phyloP scores from a whole-genome alignment of 1,140 invertebrate genomes.

The Drosophila sulfurigaster region DNA sequence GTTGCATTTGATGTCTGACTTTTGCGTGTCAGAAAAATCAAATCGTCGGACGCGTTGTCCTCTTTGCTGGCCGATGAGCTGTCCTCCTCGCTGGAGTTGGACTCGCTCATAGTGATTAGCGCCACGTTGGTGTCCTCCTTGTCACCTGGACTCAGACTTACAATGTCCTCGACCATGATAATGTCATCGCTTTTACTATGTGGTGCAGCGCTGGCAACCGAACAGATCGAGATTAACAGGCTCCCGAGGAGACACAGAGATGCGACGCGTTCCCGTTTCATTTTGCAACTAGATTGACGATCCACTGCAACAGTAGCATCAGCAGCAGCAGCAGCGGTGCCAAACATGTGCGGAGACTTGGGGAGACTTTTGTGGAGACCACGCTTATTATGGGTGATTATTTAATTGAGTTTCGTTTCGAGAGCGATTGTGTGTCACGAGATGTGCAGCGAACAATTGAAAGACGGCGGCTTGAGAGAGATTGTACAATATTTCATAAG shows the following conservation, averaged over 20 bases:
- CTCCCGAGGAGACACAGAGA: constrained; percentile 1
- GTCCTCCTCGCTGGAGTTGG: constrained; percentile 46
- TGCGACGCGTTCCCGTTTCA: constrained; percentile 20
- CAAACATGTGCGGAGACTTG: too few species aligned
- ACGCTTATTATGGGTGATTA: constrained; percentile 53
- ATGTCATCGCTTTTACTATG: neutral
- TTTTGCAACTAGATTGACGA: constrained; percentile 35
- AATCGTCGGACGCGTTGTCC: constrained; percentile 59
- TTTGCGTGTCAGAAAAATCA: constrained; percentile 64
- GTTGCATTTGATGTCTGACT: constrained; percentile 3
- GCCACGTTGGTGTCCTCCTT: constrained; percentile 35
- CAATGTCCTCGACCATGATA: constrained; percentile 37
- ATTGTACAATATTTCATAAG: constrained; percentile 16
- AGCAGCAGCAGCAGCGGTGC: too few species aligned
- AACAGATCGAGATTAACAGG: constrained; percentile 13
- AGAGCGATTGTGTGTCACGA: constrained; percentile 11
- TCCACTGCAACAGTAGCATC: neutral
- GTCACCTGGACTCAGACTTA: constrained; percentile 24
- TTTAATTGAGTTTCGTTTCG: constrained; percentile 68
- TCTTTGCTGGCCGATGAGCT: constrained; percentile 28
- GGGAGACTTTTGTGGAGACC: constrained; percentile 38
- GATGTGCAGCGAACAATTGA: constrained; percentile 27
- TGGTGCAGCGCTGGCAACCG: neutral
- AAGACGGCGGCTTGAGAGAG: neutral
- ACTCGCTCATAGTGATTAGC: constrained; percentile 49